A percentile compares a stretch with the other conserved stretches of the same genome.
phyloP scores from a whole-genome alignment of 23 tunicate species.

The Ascidia mentula region DNA sequence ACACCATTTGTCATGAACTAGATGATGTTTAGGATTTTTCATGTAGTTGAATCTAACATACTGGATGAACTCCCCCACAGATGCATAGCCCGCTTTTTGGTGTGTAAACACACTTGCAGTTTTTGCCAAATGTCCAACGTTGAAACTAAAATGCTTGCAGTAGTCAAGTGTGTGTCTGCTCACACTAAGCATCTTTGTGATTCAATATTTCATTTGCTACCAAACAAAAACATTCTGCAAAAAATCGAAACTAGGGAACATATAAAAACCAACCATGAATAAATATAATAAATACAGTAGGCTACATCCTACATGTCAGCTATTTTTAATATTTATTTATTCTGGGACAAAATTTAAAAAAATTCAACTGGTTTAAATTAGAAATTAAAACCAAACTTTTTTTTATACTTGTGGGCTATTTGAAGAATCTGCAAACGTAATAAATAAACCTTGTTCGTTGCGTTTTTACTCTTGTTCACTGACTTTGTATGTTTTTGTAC shows the following conservation, averaged over 20 bases:
- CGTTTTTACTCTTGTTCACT: no score
- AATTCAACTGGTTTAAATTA: no score
- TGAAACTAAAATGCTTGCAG: not conserved
- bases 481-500: no score
- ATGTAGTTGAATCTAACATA: slow-evolving; percentile 34
- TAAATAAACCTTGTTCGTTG: no score
- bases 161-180: not conserved
- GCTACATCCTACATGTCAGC: no score
- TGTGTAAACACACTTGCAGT: not conserved
- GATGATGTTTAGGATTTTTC: slow-evolving; percentile 41
- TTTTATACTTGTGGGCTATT: no score
- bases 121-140: not conserved
- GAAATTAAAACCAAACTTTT: no score
- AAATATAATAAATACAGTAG: no score
- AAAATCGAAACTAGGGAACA: not conserved
- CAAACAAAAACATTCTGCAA: not conserved
- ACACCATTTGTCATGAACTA: slow-evolving; percentile 68
- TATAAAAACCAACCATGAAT: no score
- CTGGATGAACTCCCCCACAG: slow-evolving; percentile 54
- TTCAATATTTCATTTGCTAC: not conserved
- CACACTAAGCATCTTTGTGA: not conserved
- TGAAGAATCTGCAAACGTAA: no score
- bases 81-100: not conserved
- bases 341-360: no score
- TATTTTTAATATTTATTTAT: no score